phyloP scores from a whole-genome alignment of 1,140 invertebrate genomes.

The Plutomurus gul region DNA sequence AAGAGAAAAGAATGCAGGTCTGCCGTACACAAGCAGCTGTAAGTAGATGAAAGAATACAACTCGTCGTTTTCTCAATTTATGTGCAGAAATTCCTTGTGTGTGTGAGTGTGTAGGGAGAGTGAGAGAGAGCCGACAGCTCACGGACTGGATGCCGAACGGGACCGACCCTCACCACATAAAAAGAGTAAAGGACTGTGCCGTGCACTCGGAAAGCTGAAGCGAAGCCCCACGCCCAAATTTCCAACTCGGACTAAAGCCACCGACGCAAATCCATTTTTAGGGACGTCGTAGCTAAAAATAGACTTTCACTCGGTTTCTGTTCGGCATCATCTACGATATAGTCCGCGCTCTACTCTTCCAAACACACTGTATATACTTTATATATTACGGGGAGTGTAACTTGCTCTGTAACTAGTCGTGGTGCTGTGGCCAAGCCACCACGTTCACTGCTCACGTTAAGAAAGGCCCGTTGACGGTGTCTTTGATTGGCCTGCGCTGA shows the following conservation, averaged over 20 bases:
- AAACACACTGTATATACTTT: too few species aligned
- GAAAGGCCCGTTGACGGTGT: conserved; percentile 19
- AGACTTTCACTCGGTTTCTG: conserved; percentile 37
- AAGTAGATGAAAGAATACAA: too few species aligned
- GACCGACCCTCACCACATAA: not conserved
- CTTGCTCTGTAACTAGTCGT: too few species aligned
- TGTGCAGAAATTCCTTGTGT: too few species aligned
- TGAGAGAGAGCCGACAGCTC: not conserved
- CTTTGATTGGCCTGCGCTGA: conserved; percentile 51
- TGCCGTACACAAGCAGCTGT: too few species aligned
- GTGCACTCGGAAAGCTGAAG: not conserved
- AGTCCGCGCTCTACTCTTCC: not conserved
- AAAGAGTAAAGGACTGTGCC: not conserved
- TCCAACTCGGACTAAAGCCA: conserved; percentile 41
- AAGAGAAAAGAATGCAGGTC: too few species aligned
- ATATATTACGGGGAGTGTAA: too few species aligned
- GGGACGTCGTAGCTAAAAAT: conserved; percentile 52
- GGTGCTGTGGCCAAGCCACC: not conserved
- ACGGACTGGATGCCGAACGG: not conserved
- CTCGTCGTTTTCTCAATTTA: too few species aligned
- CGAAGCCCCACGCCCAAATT: conserved; percentile 30
- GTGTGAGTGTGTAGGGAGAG: too few species aligned
- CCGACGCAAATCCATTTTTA: conserved; percentile 54
- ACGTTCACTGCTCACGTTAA: not conserved
- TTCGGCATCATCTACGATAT: conserved; percentile 11